Conservation (phyloP, 2,797 vertebrate species). For the Hemibagrus guttatus region DNA sequence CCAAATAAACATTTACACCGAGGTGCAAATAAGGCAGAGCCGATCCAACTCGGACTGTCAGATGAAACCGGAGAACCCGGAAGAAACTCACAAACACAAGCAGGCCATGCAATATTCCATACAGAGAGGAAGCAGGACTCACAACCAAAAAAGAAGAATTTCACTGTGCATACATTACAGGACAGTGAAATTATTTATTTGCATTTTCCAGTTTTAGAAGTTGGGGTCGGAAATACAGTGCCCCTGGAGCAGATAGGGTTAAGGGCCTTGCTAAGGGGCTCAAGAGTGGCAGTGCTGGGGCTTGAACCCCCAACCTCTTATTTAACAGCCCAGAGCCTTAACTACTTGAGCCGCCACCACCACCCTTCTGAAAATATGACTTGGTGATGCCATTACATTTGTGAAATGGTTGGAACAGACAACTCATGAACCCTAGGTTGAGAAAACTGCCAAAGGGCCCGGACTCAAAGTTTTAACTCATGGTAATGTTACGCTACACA, state of each 20-base stretch:
- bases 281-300: too few relatives aligned
- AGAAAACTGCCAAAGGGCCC: background rate
- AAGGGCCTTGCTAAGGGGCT: too few relatives aligned
- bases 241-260: background rate
- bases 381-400: background rate
- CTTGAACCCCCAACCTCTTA: too few relatives aligned
- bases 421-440: background rate
- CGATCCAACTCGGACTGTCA: background rate
- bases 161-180: too few relatives aligned
- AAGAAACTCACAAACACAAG: background rate
- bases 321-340: too few relatives aligned
- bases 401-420: background rate
- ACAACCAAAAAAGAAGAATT: too few relatives aligned
- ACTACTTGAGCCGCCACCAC: too few relatives aligned
- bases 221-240: too few relatives aligned
- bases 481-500: background rate
- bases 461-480: background rate
- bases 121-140: background rate
- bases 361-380: background rate
- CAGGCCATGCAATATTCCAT: background rate
- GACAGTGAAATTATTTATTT: too few relatives aligned
- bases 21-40: too few relatives aligned
- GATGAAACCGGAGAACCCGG: background rate
- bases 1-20: background rate
- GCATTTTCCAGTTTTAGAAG: too few relatives aligned